Evolutionary conservation across 2,797 vertebrate genomes (phyloP).

Genomic region (Myiotriccus ornatus): DNA sequence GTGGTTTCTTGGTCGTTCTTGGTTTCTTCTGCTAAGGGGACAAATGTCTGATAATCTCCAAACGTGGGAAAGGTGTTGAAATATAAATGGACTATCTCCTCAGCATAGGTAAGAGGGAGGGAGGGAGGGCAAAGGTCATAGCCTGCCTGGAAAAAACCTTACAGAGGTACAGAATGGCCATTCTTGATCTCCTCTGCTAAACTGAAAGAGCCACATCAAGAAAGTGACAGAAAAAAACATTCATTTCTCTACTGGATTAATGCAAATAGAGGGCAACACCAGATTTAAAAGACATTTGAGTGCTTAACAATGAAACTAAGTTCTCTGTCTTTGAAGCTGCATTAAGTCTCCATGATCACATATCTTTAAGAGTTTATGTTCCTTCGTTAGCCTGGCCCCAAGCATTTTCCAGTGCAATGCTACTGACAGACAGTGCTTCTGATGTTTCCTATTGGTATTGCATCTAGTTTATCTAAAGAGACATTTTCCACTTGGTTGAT

Average conservation of each 20-base stretch:
- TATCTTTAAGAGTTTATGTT: background rate
- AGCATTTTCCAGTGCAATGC: background rate
- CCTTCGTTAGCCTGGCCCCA: background rate
- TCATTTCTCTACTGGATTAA: background rate
- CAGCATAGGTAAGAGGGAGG: background rate
- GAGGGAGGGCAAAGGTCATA: background rate
- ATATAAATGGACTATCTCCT: background rate
- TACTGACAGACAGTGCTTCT: background rate
- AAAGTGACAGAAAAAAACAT: background rate
- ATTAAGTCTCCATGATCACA: background rate
- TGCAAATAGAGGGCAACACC: background rate
- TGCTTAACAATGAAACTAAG: background rate
- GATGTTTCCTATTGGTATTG: background rate
- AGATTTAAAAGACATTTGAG: background rate
- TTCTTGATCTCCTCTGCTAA: background rate
- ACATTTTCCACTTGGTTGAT: background rate
- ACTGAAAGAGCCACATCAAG: background rate
- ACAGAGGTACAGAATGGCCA: background rate
- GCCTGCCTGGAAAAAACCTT: background rate
- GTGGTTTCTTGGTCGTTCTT: background rate
- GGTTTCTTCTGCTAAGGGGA: background rate
- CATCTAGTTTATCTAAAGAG: background rate
- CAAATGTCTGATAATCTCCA: background rate
- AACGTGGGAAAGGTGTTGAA: background rate
- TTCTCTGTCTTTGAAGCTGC: background rate